phyloP scores from a whole-genome alignment of 2,113 vertebrate species.

The Castor canadensis region DNA sequence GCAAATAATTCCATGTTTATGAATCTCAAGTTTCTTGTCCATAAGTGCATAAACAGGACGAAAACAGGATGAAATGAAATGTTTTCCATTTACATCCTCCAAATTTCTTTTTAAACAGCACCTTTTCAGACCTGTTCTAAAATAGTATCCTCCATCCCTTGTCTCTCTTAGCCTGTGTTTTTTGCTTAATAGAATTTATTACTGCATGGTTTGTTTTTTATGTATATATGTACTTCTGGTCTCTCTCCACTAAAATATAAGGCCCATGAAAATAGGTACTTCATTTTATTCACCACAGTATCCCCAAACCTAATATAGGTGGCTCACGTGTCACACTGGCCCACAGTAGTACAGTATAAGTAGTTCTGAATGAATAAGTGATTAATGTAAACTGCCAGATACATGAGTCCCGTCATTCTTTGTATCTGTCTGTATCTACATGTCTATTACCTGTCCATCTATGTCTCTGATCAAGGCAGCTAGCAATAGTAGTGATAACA shows the following conservation, averaged over 20 bases:
- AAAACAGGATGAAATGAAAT: background rate
- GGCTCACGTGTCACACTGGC: no score
- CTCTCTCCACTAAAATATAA: background rate
- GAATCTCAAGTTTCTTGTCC: background rate
- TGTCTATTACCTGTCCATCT: background rate
- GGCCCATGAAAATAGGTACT: background rate
- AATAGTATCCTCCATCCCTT: background rate
- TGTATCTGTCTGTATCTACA: background rate
- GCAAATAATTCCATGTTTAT: background rate
- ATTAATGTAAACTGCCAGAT: background rate
- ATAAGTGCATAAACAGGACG: no score
- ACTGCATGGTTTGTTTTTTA: background rate
- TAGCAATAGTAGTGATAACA: background rate
- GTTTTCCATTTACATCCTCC: background rate
- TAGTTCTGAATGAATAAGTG: background rate
- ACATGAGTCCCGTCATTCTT: background rate
- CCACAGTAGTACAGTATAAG: no score
- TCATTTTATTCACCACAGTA: background rate
- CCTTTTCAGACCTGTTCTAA: background rate
- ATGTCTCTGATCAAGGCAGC: background rate
- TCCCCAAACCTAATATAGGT: background rate
- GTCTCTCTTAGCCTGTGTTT: background rate
- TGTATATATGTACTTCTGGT: background rate
- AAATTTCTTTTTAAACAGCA: background rate
- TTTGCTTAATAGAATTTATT: background rate